Evolutionary conservation across 1,140 invertebrate genomes (phyloP).

Genomic region (Drosophila sp.): DNA sequence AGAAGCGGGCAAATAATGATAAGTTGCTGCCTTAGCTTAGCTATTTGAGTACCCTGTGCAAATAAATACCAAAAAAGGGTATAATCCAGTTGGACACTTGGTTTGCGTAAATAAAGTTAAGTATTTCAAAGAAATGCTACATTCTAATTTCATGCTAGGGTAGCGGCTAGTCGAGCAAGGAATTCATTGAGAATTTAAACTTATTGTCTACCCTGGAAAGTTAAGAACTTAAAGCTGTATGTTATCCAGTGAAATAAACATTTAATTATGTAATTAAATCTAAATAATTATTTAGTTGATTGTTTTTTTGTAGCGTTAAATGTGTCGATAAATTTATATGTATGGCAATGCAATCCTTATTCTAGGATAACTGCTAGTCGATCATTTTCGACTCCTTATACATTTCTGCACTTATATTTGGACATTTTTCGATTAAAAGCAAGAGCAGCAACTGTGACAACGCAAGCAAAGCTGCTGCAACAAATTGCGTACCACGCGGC

Average conservation of each 20-base stretch:
- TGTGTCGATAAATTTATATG: no score
- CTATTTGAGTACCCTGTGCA: slow-evolving; percentile 1
- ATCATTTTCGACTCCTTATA: not conserved
- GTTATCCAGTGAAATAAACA: no score
- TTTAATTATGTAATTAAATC: no score
- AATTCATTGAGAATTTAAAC: no score
- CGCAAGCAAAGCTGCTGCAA: slow-evolving; percentile 17
- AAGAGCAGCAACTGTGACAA: slow-evolving; percentile 21
- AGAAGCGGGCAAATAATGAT: slow-evolving; percentile 24
- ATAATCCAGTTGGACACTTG: not conserved
- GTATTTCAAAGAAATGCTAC: no score
- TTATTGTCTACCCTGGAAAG: no score
- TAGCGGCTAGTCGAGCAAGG: no score
- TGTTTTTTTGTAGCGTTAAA: no score
- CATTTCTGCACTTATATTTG: not conserved
- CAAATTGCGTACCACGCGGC: slow-evolving; percentile 45
- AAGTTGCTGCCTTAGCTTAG: slow-evolving; percentile 11
- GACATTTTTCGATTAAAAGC: slow-evolving; percentile 40
- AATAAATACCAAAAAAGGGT: not conserved
- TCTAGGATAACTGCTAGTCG: not conserved
- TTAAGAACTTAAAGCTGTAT: no score
- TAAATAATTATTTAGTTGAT: no score
- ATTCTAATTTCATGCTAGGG: no score
- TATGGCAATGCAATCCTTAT: not conserved
- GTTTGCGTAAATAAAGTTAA: no score